These are phyloP conservation scores for Elgaria multicarinata DNA, from an alignment of 2,113 vertebrate species.

Conservation along the genomic window DNA sequence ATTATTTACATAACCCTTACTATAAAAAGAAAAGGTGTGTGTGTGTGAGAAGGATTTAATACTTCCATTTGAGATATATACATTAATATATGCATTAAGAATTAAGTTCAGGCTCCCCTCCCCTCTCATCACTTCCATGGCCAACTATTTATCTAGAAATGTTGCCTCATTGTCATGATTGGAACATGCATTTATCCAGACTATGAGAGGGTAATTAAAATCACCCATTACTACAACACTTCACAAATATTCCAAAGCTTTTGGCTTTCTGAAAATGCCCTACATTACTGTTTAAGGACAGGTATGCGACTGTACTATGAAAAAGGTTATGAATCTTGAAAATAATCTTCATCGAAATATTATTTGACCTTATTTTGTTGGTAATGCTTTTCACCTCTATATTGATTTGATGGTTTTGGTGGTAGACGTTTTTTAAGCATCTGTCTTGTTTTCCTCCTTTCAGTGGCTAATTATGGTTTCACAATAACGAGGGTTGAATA, in stretches of 20 bases:
- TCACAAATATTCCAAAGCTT: not conserved
- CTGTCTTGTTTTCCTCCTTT: not conserved
- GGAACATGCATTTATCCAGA: not conserved
- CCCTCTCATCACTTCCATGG: too few relatives aligned
- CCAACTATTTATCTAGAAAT: too few relatives aligned
- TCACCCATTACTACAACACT: not conserved
- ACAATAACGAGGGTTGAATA: not conserved
- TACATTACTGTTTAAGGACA: not conserved
- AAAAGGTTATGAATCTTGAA: not conserved
- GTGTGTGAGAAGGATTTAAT: too few relatives aligned
- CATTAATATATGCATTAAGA: too few relatives aligned
- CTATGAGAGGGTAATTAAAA: not conserved
- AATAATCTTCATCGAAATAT: not conserved
- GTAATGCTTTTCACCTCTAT: not conserved
- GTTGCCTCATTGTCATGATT: not conserved
- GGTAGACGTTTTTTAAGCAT: not conserved
- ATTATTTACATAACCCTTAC: too few relatives aligned
- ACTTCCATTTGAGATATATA: too few relatives aligned
- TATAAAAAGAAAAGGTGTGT: too few relatives aligned
- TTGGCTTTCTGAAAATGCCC: constrained; percentile 13
- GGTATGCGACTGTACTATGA: not conserved
- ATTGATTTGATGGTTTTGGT: too few relatives aligned
- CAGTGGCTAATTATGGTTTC: fast-evolving
- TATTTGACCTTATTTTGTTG: not conserved
- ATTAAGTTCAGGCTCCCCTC: too few relatives aligned